Evolutionary conservation across 2,113 vertebrate genomes (phyloP), one percentile per base, ranked within the genome.

Genomic region (Trogon surrucura): DNA sequence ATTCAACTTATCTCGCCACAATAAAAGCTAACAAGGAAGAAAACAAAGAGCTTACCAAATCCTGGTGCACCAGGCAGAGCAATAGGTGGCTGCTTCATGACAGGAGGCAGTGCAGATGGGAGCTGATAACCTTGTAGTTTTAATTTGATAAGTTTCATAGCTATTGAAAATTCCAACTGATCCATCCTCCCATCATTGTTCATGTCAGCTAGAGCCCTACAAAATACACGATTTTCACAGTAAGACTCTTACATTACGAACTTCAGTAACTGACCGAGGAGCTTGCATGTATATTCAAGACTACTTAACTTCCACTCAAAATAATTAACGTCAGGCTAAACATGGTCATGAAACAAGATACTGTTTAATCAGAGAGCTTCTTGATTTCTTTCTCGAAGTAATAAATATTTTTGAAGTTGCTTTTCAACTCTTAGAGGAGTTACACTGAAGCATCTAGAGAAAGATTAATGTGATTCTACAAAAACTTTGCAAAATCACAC

Each of bases 141-240:
- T 94, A 99, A 97, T 45, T 99, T 99, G 96, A 99, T 99, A 64
- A 99, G 99, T 93, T 99, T 99, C 99, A 99, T 99, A 47, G 99
- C 99, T 82, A 99, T 99, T 93, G 99, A 99, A 93, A 99, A 99
- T 97, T 99, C 99, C 79, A 99, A 84, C 78, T 99, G 99, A 92
- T 99, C 99, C 99, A 99, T 99, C 62, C 98, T 98, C 7, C 99
- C 99, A 75, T 99, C 99, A 21, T 99, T 99, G 98, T 99, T 99
- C 99, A 99, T 99, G 87, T 99, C 99, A 80, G 99, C 99, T 82
- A 99, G 97, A 51, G 99, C 99, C 99, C 99, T 99, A 97, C 13
- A 94, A 95, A 80, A 96, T 19, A 97, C 30, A 53, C 0, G 0
- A 19, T 51, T 64, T 56, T 34, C 36, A 71, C 12, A 73, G 47